Percentiles rank a stretch among this genome's conserved stretches.
Conservation (phyloP, 2,888 invertebrate species). For the Dendrolimus houi region DNA sequence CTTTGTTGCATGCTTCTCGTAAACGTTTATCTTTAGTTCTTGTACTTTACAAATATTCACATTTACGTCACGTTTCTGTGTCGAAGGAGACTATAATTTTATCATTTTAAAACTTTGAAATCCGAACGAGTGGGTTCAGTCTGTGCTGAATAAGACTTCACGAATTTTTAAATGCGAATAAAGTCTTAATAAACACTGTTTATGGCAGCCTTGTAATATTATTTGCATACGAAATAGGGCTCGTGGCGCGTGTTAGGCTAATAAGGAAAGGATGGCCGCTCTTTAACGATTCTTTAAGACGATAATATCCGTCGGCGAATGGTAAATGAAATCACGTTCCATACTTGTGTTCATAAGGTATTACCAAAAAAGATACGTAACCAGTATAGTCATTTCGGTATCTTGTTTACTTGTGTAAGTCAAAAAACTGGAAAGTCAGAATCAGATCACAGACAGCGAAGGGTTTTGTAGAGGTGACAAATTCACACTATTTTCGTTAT, state of each 20-base stretch:
- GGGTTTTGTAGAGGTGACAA: too few relatives aligned
- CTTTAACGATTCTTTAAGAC: slow-evolving; percentile 51
- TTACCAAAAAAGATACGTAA: slow-evolving; percentile 32
- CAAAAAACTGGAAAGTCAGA: too few relatives aligned
- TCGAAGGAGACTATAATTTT: slow-evolving; percentile 52
- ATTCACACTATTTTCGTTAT: too few relatives aligned
- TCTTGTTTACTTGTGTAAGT: too few relatives aligned
- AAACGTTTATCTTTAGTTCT: slow-evolving; percentile 30
- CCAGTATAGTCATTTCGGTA: slow-evolving; percentile 26
- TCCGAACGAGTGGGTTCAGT: slow-evolving; percentile 44
- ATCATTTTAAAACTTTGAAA: slow-evolving; percentile 62
- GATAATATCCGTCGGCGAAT: slow-evolving; percentile 48
- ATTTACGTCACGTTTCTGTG: slow-evolving; percentile 64
- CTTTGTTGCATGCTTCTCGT: too few relatives aligned
- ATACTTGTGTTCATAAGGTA: slow-evolving; percentile 37
- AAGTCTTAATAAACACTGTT: slow-evolving; percentile 71
- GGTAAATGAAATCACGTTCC: slow-evolving; percentile 52
- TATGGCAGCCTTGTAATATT: slow-evolving; percentile 66
- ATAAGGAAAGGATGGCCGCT: slow-evolving; percentile 62
- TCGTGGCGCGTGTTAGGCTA: slow-evolving; percentile 62
- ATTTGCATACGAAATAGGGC: slow-evolving; percentile 65
- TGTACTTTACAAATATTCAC: slow-evolving; percentile 49
- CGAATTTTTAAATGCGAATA: slow-evolving; percentile 67
- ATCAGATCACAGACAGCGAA: too few relatives aligned
- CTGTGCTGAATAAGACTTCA: slow-evolving; percentile 65